Conservation (phyloP, 2,113 vertebrate genomes). For the Oceanodroma tethys region DNA sequence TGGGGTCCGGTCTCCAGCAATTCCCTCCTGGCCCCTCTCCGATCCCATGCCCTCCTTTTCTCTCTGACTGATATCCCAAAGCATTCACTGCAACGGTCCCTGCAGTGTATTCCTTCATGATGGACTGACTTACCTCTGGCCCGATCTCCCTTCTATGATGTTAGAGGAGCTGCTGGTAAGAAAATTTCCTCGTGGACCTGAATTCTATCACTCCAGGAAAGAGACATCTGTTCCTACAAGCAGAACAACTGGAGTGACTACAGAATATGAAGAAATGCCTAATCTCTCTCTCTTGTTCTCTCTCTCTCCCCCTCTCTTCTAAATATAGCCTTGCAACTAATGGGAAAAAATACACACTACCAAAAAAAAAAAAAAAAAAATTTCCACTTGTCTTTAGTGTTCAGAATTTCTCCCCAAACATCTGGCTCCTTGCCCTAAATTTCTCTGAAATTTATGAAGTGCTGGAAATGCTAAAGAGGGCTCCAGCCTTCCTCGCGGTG, state of each 20-base stretch:
- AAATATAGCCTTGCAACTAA: slow-evolving; percentile 68
- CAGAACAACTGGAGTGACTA: slow-evolving; percentile 52
- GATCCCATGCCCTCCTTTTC: accelerated
- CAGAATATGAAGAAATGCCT: slow-evolving; percentile 50
- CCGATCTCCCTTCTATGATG: not conserved
- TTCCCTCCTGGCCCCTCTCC: not conserved
- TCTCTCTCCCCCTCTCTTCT: slow-evolving; percentile 10
- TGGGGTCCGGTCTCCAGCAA: not conserved
- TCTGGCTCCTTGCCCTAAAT: slow-evolving; percentile 53
- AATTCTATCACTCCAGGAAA: slow-evolving; percentile 8
- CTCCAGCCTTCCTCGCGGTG: not conserved
- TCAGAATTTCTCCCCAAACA: slow-evolving; percentile 53
- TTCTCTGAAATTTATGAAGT: slow-evolving; percentile 60
- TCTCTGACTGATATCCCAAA: not conserved
- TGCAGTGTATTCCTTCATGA: not conserved
- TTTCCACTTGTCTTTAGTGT: slow-evolving; percentile 56
- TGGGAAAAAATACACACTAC: slow-evolving; percentile 63
- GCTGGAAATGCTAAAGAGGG: not conserved
- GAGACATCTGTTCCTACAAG: slow-evolving; percentile 50
- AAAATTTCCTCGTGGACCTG: slow-evolving; percentile 11
- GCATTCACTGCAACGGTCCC: not conserved
- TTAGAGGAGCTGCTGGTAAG: not conserved
- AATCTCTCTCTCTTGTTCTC: not conserved
- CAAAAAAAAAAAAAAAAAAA: slow-evolving; percentile 37
- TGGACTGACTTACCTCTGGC: slow-evolving; percentile 32